Base-by-base conservation (phyloP, 1,140 invertebrate genomes). In the Halyomorpha halys region DNA sequence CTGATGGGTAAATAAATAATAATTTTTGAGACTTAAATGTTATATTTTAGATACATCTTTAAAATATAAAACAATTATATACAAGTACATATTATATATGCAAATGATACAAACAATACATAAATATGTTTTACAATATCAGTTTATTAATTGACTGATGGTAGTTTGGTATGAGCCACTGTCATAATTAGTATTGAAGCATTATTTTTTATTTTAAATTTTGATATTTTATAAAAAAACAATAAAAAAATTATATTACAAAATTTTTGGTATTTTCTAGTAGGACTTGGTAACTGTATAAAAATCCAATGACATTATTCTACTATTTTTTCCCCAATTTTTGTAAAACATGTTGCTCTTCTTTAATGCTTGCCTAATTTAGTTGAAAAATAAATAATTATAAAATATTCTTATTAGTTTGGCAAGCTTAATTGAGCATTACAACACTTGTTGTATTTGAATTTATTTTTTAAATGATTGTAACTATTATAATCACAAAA, bases 41-140 rank as follows among this genome's bases (percentile, higher is more conserved):
- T 56, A 56, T 56, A 56, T 68, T 0, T 78, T 81, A 45, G 80
- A 61, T 61, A 61, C 60, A 61, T 45, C 18, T 25, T 34, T 23
- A 56, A 44, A 21, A 56, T 56, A 61, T 61, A 61, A 61, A 61
- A 61, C 60, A 61, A 61, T 45, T 61, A 61, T 61, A 61, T 61
- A 61, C 60, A 61, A 61, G 44, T 47, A 61, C 59, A 60, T 61
- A 61, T 45, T 61, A 61, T 61, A 45, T 45, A 60, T 56, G 44
- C 21, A 61, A 27, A 61, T 44, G 34, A 23, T 47, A 61, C 60
- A 61, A 23, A 61, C 60, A 45, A 45, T 30, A 44, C 30, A 45
- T 61, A 61, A 61, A 61, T 61, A 23, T 61, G 18, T 60, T 44
- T n/a, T n/a, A 44, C 39, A 61, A 61, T 61, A 14, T 23, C 23